Conservation (phyloP, 2,888 invertebrate species). For the Eumacrocentrus americanus region DNA sequence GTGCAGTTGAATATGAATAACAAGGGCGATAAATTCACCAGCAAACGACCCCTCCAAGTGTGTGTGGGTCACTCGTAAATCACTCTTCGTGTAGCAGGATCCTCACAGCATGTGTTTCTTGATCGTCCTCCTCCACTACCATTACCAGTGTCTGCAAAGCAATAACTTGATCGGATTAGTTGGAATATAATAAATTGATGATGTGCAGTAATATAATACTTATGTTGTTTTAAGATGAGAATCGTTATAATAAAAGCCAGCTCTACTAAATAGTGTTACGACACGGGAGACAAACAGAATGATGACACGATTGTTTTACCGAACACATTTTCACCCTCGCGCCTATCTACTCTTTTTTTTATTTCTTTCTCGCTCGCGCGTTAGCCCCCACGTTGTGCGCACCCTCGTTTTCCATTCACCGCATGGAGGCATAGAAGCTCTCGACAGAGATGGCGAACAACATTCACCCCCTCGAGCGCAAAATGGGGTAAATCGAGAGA, state of each 20-base stretch:
- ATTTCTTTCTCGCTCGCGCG: slow-evolving; percentile 27
- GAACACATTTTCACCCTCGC: slow-evolving; percentile 38
- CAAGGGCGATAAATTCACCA: slow-evolving; percentile 34
- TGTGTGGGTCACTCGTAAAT: slow-evolving; percentile 31
- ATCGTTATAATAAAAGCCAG: neutral
- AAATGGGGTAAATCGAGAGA: slow-evolving; percentile 51
- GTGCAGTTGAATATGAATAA: slow-evolving; percentile 35
- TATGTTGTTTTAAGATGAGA: slow-evolving; percentile 3
- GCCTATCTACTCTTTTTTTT: slow-evolving; percentile 23
- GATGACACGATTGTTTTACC: slow-evolving; percentile 49
- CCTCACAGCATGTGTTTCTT: slow-evolving; percentile 5
- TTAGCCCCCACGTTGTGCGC: slow-evolving; percentile 14
- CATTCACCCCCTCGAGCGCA: slow-evolving; percentile 40
- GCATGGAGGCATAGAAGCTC: slow-evolving; percentile 3
- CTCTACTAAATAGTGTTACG: slow-evolving; percentile 18
- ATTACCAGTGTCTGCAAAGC: neutral
- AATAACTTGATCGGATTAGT: neutral
- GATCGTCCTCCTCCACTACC: neutral
- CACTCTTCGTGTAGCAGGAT: slow-evolving; percentile 5
- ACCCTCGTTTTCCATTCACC: slow-evolving; percentile 29
- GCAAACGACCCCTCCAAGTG: slow-evolving; percentile 31
- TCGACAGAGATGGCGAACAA: neutral
- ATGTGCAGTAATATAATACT: neutral
- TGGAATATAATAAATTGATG: neutral
- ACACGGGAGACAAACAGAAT: slow-evolving; percentile 19